phyloP scores from a whole-genome alignment of 2,888 invertebrate species.

The Mactromeris polynyma region DNA sequence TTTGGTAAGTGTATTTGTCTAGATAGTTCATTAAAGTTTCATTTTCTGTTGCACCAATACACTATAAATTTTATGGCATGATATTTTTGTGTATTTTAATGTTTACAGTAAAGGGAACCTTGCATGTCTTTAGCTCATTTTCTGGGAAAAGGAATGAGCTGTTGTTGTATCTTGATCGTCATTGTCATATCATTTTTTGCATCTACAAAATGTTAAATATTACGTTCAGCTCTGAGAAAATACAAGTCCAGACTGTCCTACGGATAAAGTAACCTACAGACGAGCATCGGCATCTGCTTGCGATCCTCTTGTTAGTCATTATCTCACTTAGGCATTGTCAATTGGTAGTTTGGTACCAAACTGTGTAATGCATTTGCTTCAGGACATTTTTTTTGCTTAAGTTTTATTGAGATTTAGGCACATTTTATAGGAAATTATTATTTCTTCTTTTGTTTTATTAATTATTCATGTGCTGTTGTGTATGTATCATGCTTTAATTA shows the following conservation, averaged over 20 bases:
- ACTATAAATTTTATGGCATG: neutral
- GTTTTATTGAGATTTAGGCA: neutral
- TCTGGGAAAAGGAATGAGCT: no score
- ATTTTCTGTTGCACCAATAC: conserved; percentile 1
- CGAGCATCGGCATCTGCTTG: no score
- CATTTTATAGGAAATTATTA: no score
- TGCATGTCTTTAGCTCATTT: neutral
- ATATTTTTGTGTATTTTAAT: neutral
- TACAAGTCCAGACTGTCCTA: no score
- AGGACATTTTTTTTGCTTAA: neutral
- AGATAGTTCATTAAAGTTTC: neutral
- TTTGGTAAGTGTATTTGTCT: conserved; percentile 32
- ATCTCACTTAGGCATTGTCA: neutral
- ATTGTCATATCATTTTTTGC: no score
- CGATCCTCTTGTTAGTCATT: neutral
- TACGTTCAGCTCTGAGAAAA: no score
- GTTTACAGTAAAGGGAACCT: neutral
- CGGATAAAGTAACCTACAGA: no score
- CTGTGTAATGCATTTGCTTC: neutral
- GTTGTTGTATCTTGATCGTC: no score
- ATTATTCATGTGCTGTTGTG: no score
- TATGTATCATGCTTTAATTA: no score
- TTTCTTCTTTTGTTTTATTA: no score
- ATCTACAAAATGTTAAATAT: no score
- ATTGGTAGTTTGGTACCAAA: neutral